Evolutionary conservation across 2,797 vertebrate species (phyloP), one percentile per base, ranked within the genome.

Genomic region (Silurus lanzhouensis): DNA sequence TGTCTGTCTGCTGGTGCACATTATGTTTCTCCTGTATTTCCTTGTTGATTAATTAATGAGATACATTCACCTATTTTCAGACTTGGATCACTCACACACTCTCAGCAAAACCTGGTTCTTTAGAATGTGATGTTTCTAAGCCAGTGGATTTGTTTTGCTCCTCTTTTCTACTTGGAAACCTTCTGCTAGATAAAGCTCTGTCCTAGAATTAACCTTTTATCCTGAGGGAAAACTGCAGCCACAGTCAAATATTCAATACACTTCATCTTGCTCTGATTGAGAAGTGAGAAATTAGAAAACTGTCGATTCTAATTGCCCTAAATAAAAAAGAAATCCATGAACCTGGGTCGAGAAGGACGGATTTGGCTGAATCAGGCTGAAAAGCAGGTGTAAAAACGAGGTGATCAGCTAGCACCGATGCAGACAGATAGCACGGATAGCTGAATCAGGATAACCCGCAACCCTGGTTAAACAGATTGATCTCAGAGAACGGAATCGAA

Each of bases 201-300:
- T 20, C 79, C 63, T 46, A 79, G 77, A 63, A 10, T 64, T 8
- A 64, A 79, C 77, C 60, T 63, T 79, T 52, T 52, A 12, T 13
- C 44, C 79, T 67, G n/a, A 27, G 63, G 48, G 63, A 31, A 17
- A 17, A 67, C 79, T 55, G 46, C 46, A 81, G 67, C 79, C 25
- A 20, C 12, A 67, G 63, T 81, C 79, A 55, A 55, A 81, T 81
- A 81, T 67, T 31, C 79, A 20, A 81, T 81, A 67, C 79, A 31
- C 79, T 67, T 19, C 44, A 52, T 27, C 46, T 27, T 55, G 79
- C 79, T 31, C 63, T 81, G 79, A 79, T 79, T 64, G 77, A 79
- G 77, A 72, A 76, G 27, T 44, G 22, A 48, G 63, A 48, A 88
- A 86, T 82, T 84, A 81, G 80, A 85, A 52, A 52, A 20, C 61